Percentiles rank a stretch among this genome's conserved stretches.
Evolutionary conservation across 2,888 invertebrate species (phyloP).

Genomic region (Tachina lurida): DNA sequence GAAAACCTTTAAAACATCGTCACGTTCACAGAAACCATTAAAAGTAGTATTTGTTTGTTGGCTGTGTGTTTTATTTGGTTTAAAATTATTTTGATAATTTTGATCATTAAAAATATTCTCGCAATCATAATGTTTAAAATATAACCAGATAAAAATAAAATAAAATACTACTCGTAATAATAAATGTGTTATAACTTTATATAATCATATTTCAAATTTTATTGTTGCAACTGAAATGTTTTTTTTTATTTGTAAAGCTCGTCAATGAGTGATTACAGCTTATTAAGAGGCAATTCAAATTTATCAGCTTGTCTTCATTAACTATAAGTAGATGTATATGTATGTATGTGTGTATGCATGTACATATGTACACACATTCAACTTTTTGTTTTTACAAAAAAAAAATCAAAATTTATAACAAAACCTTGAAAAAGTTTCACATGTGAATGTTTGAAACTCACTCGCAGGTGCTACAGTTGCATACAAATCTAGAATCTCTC

Average conservation of each 20-base stretch:
- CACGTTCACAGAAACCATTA: slow-evolving; percentile 64
- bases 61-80: slow-evolving; percentile 5
- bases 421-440: slow-evolving; percentile 47
- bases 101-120: slow-evolving; percentile 15
- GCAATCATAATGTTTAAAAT: slow-evolving; percentile 9
- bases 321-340: too few species aligned
- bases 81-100: slow-evolving; percentile 29
- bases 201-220: slow-evolving; percentile 34
- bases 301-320: slow-evolving; percentile 34
- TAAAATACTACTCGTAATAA: neutral
- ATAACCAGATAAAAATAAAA: neutral
- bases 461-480: slow-evolving; percentile 54
- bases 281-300: slow-evolving; percentile 2
- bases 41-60: slow-evolving; percentile 10
- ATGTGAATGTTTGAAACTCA: slow-evolving; percentile 50
- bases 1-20: slow-evolving; percentile 64
- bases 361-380: neutral
- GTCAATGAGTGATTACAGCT: slow-evolving; percentile 35
- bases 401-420: slow-evolving; percentile 13
- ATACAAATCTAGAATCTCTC: slow-evolving; percentile 25
- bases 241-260: slow-evolving; percentile 5
- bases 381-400: slow-evolving; percentile 26
- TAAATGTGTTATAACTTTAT: slow-evolving; percentile 9
- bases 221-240: slow-evolving; percentile 17
- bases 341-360: too few species aligned